Base-by-base conservation (phyloP, 2,797 vertebrate genomes). In the Crax fasciolata region DNA sequence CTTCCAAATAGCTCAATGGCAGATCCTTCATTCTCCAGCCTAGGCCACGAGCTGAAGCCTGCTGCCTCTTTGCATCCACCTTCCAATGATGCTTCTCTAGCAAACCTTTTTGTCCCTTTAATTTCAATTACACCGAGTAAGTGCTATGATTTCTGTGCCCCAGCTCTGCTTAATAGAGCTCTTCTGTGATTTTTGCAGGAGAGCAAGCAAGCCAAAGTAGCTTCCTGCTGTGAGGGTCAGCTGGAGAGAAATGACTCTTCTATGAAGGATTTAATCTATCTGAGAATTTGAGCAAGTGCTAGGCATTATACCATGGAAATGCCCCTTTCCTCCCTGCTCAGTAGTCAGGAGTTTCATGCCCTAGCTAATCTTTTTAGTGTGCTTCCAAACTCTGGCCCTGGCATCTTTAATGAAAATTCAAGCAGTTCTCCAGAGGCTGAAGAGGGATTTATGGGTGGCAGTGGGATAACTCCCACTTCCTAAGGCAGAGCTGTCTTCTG, bases 91-190 rank as follows among this genome's bases (percentile, higher is more conserved):
- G 93, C 95, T 24, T 94, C 97, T 43, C 96, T 99, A 87, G 97
- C 98, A 66, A 95, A 98, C 18, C 84, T 99, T 93, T 98, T 97
- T 92, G 98, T 99, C 79, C 98, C 98, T 27, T 61, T 99, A 97
- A 97, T 97, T 67, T 97, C 98, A 84, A 97, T 99, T 87, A 98
- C 92, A 89, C 96, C 96, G 6, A 98, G 99, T 99, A 97, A 90
- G 98, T 98, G 57, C 73, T 21, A 25, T 57, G 46, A 13, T 83
- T 82, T 85, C 68, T 75, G 55, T 88, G 76, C 25, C 14, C 30
- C 27, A 85, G 66, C 90, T 85, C 49, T 77, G 74, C 84, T 92
- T 80, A 9, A 44, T 49, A 28, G 67, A 63, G 68, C 65, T 91
- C 72, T 52, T 49, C n/a, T 38, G 20, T 52, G 57, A 49, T 23